Percentiles rank a stretch among this genome's conserved stretches.
Evolutionary conservation across 1,140 invertebrate species (phyloP).

Genomic region (Apis mellifera): Amel_HAv3.1 CM009941.2:13883001-13883500

Average conservation of each 20-base stretch:
- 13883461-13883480: not conserved
- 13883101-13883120: conserved; percentile 43
- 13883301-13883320: too few species aligned
- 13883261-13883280: not conserved
- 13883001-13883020: too few species aligned
- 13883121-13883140: not conserved
- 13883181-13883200: too few species aligned
- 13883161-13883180: not conserved
- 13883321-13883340: too few species aligned
- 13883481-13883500: conserved; percentile 17
- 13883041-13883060: conserved; percentile 1
- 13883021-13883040: not conserved
- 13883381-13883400: too few species aligned
- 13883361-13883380: too few species aligned
- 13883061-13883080: conserved; percentile 29
- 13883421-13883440: conserved; percentile 12
- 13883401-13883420: not conserved
- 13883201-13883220: too few species aligned
- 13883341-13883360: too few species aligned
- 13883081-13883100: conserved; percentile 14
- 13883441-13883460: not conserved
- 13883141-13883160: not conserved
- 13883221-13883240: not conserved
- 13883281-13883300: not conserved
- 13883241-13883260: conserved; percentile 11